Base-by-base conservation (phyloP, 1,140 invertebrate species). In the Kradibia gibbosae region DNA sequence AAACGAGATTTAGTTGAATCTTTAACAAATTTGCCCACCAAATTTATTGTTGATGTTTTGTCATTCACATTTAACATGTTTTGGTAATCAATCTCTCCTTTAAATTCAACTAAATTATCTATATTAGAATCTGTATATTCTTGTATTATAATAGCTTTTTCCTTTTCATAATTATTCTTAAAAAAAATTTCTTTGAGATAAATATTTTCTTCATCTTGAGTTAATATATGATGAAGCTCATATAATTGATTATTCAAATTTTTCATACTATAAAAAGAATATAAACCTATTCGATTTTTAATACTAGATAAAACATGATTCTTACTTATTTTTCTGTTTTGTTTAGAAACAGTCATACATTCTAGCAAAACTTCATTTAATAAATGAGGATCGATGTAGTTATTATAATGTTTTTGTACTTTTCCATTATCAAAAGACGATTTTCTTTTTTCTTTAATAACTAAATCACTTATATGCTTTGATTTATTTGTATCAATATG, bases 401-500 rank as follows among this genome's bases (percentile, higher is more conserved):
- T 81, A 31, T 31, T n/a, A 1, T 31, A 15, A 0, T 1, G 17
- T n/a, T n/a, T n/a, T 75, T 53, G 50, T 34, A 39, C n/a, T 10
- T 75, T 65, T 53, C 13, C 8, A 22, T 65, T 81, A 1, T 17
- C 8, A 55, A 42, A 50, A n/a, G 20, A 3, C 22, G 42, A 0
- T 13, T 65, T n/a, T 70, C 77, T 17, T 8, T 28, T 82, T 48
- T 90, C 87, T 20, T 80, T 77, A 1, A 60, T n/a, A 0, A 89
- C 85, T 3, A 90, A 78, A 0, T 78, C 70, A 39, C 82, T 87
- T 17, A 90, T 82, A 13, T 90, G 88, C 20, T 79, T 81, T 0
- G 84, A 80, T 50, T 87, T 87, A 1, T 87, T 83, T 3, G 84
- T 78, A 0, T 84, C 82, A 0, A 88, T 82, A 17, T 85, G 85